Evolutionary conservation across 2,113 vertebrate genomes (phyloP).

Genomic region (Phalacrocorax brasilianus): DNA sequence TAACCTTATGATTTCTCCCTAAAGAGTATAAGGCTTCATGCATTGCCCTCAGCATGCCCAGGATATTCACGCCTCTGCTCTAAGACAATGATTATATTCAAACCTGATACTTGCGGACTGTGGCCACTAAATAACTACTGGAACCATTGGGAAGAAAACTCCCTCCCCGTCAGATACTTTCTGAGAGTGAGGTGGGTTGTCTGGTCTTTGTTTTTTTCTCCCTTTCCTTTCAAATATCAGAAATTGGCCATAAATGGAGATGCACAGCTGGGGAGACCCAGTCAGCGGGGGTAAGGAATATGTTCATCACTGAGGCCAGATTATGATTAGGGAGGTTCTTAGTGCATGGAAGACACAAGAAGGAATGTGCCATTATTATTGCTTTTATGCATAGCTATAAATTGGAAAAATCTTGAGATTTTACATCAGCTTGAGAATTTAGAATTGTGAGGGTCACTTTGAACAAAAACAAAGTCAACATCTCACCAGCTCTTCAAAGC

Average conservation of each 20-base stretch:
- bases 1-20: neutral
- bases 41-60: neutral
- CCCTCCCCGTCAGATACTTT: neutral
- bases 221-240: neutral
- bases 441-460: neutral
- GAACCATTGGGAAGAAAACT: neutral
- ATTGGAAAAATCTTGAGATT: neutral
- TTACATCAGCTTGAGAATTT: neutral
- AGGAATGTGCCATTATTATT: neutral
- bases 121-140: neutral
- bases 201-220: neutral
- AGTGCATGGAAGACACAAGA: neutral
- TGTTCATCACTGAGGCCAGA: neutral
- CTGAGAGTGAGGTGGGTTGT: neutral
- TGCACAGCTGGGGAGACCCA: accelerated
- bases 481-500: neutral
- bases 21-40: neutral
- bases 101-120: neutral
- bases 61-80: neutral
- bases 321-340: neutral
- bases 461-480: neutral
- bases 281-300: neutral
- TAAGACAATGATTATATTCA: neutral
- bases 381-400: neutral
- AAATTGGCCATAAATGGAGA: neutral